These are phyloP conservation scores for Chrysomela aeneicollis DNA, from an alignment of 2,888 invertebrate species.

Conservation along the genomic window DNA sequence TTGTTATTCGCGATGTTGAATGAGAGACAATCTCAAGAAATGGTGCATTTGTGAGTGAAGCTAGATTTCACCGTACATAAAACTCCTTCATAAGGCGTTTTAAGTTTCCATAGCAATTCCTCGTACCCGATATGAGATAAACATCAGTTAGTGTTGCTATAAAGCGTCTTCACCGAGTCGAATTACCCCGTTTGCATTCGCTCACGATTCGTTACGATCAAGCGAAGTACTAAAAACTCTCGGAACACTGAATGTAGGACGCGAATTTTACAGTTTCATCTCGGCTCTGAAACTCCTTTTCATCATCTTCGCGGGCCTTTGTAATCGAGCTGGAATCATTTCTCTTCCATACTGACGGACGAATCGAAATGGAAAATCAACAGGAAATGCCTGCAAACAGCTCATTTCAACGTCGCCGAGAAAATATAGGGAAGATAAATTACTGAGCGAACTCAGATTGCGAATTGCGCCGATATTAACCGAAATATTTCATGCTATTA, in stretches of 20 bases:
- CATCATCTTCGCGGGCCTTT: not conserved
- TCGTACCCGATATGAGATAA: not conserved
- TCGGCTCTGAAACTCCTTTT: not conserved
- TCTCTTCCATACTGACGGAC: not conserved
- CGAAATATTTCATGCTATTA: not conserved
- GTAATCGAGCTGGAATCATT: not conserved
- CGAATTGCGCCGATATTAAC: not conserved
- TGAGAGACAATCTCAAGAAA: too few relatives aligned
- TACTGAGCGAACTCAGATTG: slow-evolving; percentile 17
- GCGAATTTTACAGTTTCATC: not conserved
- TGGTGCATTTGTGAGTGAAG: too few relatives aligned
- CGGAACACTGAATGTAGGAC: not conserved
- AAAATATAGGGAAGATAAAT: slow-evolving; percentile 18
- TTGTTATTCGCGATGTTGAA: too few relatives aligned
- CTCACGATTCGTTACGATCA: not conserved
- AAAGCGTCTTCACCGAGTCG: not conserved
- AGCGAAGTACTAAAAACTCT: not conserved
- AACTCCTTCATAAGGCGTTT: not conserved
- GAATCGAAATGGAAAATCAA: slow-evolving; percentile 28
- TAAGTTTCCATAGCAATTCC: not conserved
- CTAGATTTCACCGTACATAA: too few relatives aligned
- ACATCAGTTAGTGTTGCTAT: not conserved
- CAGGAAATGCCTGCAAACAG: slow-evolving; percentile 30
- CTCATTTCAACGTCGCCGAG: slow-evolving; percentile 23
- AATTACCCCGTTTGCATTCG: not conserved